These are phyloP conservation scores for Sphaerophoria rueppellii DNA, from an alignment of 2,888 invertebrate species.

Conservation along the genomic window DNA sequence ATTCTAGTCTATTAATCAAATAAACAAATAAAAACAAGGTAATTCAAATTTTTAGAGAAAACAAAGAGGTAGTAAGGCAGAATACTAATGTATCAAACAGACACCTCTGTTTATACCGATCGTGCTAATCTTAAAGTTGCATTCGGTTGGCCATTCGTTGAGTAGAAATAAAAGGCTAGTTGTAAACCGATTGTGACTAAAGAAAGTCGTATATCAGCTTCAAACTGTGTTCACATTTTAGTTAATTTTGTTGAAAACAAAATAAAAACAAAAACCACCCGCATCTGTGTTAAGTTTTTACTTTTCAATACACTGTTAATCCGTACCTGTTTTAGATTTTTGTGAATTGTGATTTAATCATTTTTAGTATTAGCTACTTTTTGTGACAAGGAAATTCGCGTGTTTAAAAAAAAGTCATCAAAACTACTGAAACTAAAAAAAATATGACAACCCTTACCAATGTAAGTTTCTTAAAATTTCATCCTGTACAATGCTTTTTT, in stretches of 20 bases:
- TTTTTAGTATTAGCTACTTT: neutral
- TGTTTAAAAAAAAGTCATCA: neutral
- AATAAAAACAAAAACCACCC: neutral
- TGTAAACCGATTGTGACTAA: conserved; percentile 37
- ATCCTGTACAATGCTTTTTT: too few relatives aligned
- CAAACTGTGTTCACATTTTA: conserved; percentile 1
- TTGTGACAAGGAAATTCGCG: conserved; percentile 10
- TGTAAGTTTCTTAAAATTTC: too few relatives aligned
- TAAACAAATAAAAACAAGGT: too few relatives aligned
- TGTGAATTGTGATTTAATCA: neutral
- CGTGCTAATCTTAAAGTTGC: neutral
- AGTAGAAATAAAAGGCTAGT: conserved; percentile 13
- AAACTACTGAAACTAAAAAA: neutral
- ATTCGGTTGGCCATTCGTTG: neutral
- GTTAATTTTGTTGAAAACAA: neutral
- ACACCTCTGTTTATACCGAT: conserved; percentile 11
- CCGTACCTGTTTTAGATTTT: neutral
- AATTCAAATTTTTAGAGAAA: too few relatives aligned
- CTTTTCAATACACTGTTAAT: neutral
- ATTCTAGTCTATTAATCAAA: too few relatives aligned
- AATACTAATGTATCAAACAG: neutral
- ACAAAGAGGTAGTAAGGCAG: neutral
- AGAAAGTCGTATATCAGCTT: conserved; percentile 19
- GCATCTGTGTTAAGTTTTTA: neutral
- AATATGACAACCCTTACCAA: neutral